Evolutionary conservation across 2,797 vertebrate species (phyloP).

Genomic region (Chaenodraco wilsoni): DNA sequence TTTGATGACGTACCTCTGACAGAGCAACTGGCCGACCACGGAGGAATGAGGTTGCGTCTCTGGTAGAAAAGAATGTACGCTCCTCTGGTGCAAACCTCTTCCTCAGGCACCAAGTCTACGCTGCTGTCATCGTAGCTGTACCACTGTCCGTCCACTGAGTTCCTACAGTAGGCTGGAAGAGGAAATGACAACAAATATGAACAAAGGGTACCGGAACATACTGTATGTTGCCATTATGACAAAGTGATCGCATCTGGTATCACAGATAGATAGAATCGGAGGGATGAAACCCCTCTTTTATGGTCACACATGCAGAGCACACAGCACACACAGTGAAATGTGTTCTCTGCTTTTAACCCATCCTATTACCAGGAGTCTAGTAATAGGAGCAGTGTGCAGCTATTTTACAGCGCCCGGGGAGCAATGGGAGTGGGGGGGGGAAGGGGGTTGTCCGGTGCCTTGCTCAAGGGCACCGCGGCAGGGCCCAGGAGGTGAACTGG

Average conservation of each 20-base stretch:
- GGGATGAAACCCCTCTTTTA: too few relatives aligned
- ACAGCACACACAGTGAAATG: too few relatives aligned
- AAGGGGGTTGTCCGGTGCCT: too few relatives aligned
- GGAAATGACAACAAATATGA: neutral
- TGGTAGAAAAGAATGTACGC: conserved; percentile 98
- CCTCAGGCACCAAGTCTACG: conserved; percentile 88
- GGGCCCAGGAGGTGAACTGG: too few relatives aligned
- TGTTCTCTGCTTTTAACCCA: too few relatives aligned
- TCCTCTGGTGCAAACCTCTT: conserved; percentile 89
- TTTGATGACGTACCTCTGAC: conserved; percentile 82
- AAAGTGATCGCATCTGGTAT: neutral
- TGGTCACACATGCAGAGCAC: too few relatives aligned
- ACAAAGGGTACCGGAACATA: neutral
- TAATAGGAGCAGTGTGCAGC: too few relatives aligned
- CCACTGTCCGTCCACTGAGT: conserved; percentile 92
- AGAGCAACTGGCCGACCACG: conserved; percentile 89
- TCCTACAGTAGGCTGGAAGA: conserved; percentile 90
- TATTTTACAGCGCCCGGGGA: too few relatives aligned
- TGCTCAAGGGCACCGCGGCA: too few relatives aligned
- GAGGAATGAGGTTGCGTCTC: conserved; percentile 87
- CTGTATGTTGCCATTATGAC: neutral
- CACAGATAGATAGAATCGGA: too few relatives aligned
- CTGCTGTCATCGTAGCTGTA: conserved; percentile 95
- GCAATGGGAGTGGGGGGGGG: too few relatives aligned
- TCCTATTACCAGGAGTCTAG: too few relatives aligned